phyloP scores from a whole-genome alignment of 2,888 invertebrate genomes.

The Allacma fusca region DNA sequence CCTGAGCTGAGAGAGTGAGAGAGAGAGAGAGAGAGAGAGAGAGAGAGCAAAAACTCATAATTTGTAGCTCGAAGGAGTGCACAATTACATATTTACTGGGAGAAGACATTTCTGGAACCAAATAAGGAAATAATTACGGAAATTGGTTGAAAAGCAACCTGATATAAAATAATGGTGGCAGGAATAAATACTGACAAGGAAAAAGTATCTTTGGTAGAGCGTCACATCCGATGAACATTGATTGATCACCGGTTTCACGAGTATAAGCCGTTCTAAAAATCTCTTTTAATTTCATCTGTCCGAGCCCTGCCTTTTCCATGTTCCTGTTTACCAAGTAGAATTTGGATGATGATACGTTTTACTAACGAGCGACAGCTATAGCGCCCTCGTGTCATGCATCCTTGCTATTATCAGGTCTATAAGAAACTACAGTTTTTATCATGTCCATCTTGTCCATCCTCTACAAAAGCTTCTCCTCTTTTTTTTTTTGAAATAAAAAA shows the following conservation, averaged over 20 bases:
- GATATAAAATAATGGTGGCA: slow-evolving; percentile 33
- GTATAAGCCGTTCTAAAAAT: slow-evolving; percentile 31
- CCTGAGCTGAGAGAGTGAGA: too few species aligned
- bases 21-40: too few species aligned
- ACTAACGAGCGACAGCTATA: slow-evolving; percentile 3
- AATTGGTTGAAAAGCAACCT: background rate
- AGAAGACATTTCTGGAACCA: too few species aligned
- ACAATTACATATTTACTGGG: too few species aligned
- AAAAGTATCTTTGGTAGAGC: slow-evolving; percentile 8
- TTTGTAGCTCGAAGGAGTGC: too few species aligned
- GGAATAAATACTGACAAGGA: slow-evolving; percentile 39
- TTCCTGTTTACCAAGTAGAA: slow-evolving; percentile 15
- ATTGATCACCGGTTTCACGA: slow-evolving; percentile 41
- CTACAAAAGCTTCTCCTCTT: too few species aligned
- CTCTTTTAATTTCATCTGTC: slow-evolving; percentile 40
- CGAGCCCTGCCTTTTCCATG: slow-evolving; percentile 33
- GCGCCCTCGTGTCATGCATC: background rate
- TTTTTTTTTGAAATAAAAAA: too few species aligned
- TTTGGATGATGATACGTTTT: background rate
- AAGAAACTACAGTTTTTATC: too few species aligned
- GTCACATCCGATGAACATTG: slow-evolving; percentile 44
- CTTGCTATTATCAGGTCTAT: background rate
- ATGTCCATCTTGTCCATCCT: too few species aligned
- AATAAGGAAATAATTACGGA: slow-evolving; percentile 11
- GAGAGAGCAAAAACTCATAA: too few species aligned